Evolutionary conservation across 2,113 vertebrate genomes (phyloP).

Genomic region (Todiramphus chloris): DNA sequence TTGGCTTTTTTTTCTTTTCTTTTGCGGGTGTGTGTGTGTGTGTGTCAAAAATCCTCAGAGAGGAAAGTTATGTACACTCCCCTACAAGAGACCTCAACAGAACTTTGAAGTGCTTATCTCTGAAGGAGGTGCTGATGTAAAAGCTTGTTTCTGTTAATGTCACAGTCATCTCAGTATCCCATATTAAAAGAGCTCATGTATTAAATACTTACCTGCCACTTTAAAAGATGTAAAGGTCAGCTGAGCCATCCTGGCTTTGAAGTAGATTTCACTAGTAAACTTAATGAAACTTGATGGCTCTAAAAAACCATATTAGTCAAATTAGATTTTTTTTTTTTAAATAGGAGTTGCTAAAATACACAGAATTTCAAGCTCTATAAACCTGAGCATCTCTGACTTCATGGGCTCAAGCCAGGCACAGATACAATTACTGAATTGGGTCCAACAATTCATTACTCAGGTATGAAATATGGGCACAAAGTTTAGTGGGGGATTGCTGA

Average conservation of each 20-base stretch:
- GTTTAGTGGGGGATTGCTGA: background rate
- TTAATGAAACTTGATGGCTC: background rate
- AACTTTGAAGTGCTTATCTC: background rate
- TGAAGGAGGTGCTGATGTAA: background rate
- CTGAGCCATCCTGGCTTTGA: background rate
- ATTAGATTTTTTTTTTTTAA: background rate
- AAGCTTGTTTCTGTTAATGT: background rate
- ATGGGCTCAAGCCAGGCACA: background rate
- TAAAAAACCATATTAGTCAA: background rate
- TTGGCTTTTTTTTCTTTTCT: background rate
- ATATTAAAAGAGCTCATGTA: background rate
- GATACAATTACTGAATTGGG: background rate
- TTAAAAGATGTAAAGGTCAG: background rate
- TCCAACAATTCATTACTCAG: background rate
- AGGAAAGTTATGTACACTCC: background rate
- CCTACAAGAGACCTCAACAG: background rate
- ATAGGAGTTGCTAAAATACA: background rate
- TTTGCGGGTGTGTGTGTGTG: too few species aligned
- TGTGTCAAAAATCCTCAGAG: background rate
- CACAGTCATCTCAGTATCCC: background rate
- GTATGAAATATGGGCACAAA: background rate
- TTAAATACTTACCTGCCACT: background rate
- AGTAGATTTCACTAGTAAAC: background rate
- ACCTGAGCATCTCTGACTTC: background rate
- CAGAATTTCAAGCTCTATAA: background rate